Evolutionary conservation across 2,888 invertebrate species (phyloP).

Genomic region (Altica lythri): DNA sequence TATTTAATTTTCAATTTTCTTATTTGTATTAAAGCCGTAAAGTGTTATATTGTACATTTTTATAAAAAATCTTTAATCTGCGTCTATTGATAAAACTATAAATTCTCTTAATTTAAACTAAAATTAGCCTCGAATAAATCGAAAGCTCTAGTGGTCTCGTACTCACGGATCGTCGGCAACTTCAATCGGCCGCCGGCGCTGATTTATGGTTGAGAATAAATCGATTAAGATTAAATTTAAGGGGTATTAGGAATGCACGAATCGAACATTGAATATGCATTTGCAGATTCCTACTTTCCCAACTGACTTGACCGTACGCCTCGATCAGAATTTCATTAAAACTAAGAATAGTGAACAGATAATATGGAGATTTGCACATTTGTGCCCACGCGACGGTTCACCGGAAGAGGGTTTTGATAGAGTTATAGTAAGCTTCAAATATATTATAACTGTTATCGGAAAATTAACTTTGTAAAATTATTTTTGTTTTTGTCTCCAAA

Average conservation of each 20-base stretch:
- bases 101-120: too few species aligned
- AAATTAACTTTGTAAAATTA: too few species aligned
- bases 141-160: neutral
- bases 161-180: conserved; percentile 34
- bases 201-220: conserved; percentile 48
- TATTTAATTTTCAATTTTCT: too few species aligned
- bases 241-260: conserved; percentile 18
- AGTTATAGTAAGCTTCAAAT: neutral
- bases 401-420: neutral
- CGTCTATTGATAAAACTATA: too few species aligned
- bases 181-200: conserved; percentile 41
- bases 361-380: conserved; percentile 11
- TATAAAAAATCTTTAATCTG: too few species aligned
- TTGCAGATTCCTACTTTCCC: conserved; percentile 14
- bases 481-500: too few species aligned
- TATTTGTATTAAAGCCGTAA: too few species aligned
- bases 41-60: too few species aligned
- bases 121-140: too few species aligned
- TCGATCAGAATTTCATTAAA: conserved; percentile 19
- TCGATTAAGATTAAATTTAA: conserved; percentile 50
- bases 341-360: conserved; percentile 7
- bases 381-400: too few species aligned
- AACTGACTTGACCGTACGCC: conserved; percentile 6
- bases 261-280: conserved; percentile 16
- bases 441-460: too few species aligned